Base-by-base conservation (phyloP, 2,888 invertebrate species). In the Matsumyia berberina region DNA sequence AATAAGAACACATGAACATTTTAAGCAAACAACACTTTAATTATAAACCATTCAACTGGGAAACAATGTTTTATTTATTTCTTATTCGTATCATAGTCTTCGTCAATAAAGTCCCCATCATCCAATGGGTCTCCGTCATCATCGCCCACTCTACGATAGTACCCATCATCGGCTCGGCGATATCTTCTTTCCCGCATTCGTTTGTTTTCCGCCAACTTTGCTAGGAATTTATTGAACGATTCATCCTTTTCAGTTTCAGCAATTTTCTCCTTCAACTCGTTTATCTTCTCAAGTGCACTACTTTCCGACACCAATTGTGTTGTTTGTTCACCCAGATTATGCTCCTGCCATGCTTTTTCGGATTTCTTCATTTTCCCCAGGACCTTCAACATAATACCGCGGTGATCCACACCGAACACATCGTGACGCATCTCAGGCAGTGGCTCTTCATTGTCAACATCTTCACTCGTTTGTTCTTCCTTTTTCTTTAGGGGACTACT, bases 401-500 rank as follows among this genome's bases (percentile, higher is more conserved):
- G 91, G 88, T 95, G 95, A 90, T 96, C 93, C 55, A 97, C 90
- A 0, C 95, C 95, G 42, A 94, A 93, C 4, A 96, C 94, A 90
- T 94, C 94, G 86, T 96, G 93, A 0, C 94, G 94, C 96, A 96
- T 96, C 80, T 93, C 91, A 1, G 96, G 96, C 80, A 95, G 87
- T 5, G 92, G 46, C 12, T 87, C 77, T 9, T 70, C 60, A 6
- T 93, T 91, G 44, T 93, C 92, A 55, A 89, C 89, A 3, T 88
- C 86, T 11, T 88, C 86, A 1, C 89, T 88, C 7, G 15, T 7
- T 2, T 44, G 0, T 35, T 55, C 33, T 5, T 12, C 9, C n/a
- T 55, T 66, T 0, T 19, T n/a, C 0, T 12, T 6, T 86, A 87
- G 0, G 88, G 77, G 1, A 24, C 8, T 24, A 6, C 24, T 17